These are phyloP conservation scores for Netelia virgata DNA, from an alignment of 2,888 invertebrate genomes.

Conservation along the genomic window DNA sequence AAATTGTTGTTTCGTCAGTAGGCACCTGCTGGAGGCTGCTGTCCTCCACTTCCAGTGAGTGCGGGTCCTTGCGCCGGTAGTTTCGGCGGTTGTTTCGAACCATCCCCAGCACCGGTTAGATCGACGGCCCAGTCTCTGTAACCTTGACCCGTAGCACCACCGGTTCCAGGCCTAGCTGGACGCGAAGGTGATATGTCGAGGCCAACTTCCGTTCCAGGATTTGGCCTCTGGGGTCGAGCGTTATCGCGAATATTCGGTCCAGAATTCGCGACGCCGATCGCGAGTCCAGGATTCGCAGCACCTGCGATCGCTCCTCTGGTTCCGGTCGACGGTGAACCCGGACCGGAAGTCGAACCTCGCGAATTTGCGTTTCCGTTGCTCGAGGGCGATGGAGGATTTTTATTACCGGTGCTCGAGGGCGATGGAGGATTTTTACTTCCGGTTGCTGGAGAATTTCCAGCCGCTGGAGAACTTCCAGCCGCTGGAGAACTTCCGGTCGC, in stretches of 20 bases:
- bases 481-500: not conserved
- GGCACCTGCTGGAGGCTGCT: constrained; percentile 49
- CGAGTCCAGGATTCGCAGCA: constrained; percentile 78
- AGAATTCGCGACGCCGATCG: constrained; percentile 75
- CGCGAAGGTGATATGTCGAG: constrained; percentile 74
- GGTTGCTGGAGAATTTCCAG: constrained; percentile 3
- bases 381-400: constrained; percentile 16
- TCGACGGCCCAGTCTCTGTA: constrained; percentile 81
- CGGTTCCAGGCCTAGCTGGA: constrained; percentile 73
- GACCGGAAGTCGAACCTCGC: constrained; percentile 27
- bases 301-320: constrained; percentile 74
- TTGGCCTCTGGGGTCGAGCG: constrained; percentile 74
- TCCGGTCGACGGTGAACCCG: constrained; percentile 61
- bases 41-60: constrained; percentile 52
- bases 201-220: constrained; percentile 82
- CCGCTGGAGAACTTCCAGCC: constrained; percentile 6
- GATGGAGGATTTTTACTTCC: constrained; percentile 32
- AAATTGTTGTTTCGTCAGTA: not conserved
- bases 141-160: constrained; percentile 73
- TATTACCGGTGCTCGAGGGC: constrained; percentile 4
- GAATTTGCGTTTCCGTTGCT: constrained; percentile 29
- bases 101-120: constrained; percentile 79
- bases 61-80: constrained; percentile 76
- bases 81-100: constrained; percentile 72
- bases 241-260: constrained; percentile 74